A percentile compares a stretch with the other conserved stretches of the same genome.
These are phyloP conservation scores for Heteromormyrus szaboi DNA, from an alignment of 2,797 vertebrate species.

Conservation along the genomic window DNA sequence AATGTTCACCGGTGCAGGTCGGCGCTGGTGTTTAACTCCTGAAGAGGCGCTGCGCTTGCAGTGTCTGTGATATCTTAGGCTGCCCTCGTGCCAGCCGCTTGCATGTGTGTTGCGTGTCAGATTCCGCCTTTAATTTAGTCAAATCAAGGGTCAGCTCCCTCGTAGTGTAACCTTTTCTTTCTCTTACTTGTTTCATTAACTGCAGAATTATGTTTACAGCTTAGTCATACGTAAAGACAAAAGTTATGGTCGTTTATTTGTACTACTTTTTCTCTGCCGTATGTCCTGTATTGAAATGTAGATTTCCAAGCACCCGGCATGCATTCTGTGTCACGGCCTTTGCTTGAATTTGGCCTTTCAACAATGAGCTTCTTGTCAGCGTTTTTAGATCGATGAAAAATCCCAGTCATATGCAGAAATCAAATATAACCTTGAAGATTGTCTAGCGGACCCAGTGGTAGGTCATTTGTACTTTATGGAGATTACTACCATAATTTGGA, in stretches of 20 bases:
- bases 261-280: not conserved
- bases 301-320: not conserved
- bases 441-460: not conserved
- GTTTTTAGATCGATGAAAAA: slow-evolving; percentile 2
- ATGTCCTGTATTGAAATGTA: not conserved
- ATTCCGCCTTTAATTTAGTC: not conserved
- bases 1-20: not conserved
- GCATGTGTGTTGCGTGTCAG: not conserved
- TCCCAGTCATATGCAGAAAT: slow-evolving; percentile 1
- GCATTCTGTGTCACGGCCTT: not conserved
- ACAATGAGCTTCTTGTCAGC: not conserved
- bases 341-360: not conserved
- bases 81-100: not conserved
- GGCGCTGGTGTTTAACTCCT: not conserved
- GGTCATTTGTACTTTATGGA: not conserved
- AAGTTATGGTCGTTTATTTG: not conserved
- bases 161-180: not conserved
- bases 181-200: not conserved
- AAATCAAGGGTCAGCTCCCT: not conserved
- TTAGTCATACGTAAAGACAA: not conserved
- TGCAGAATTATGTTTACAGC: not conserved
- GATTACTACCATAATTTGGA: not conserved
- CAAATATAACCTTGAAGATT: not conserved
- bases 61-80: not conserved
- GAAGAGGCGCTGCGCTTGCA: not conserved